phyloP scores from a whole-genome alignment of 1,140 invertebrate species.

The Pemphigus obesinymphae region DNA sequence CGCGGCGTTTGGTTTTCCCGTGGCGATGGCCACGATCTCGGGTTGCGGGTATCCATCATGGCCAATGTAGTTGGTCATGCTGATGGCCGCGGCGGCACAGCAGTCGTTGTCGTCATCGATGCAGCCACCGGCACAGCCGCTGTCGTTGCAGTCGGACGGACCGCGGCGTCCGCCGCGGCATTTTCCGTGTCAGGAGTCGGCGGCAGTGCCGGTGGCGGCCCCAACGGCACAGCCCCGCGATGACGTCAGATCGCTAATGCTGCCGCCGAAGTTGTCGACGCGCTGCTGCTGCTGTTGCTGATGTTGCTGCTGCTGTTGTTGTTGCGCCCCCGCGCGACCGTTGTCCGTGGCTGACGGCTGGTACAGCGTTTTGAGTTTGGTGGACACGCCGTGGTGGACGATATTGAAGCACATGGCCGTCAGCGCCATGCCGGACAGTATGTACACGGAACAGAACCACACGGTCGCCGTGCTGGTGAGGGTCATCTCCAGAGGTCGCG shows the following conservation, averaged over 20 bases:
- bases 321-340: not conserved
- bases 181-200: slow-evolving; percentile 9
- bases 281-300: not conserved
- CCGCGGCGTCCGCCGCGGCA: not conserved
- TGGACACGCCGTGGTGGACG: slow-evolving; percentile 63
- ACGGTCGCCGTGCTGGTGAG: slow-evolving; percentile 50
- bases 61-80: slow-evolving; percentile 30
- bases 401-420: slow-evolving; percentile 99
- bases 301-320: not conserved
- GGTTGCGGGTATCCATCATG: slow-evolving; percentile 41
- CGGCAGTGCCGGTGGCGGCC: too few species aligned
- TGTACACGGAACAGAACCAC: slow-evolving; percentile 91
- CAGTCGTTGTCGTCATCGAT: slow-evolving; percentile 13
- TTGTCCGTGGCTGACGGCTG: not conserved
- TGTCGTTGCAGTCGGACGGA: not conserved
- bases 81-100: not conserved
- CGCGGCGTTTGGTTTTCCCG: not conserved
- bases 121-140: not conserved
- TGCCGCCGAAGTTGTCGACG: not conserved
- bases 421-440: slow-evolving; percentile 89
- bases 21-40: slow-evolving; percentile 43
- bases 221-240: not conserved
- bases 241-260: not conserved
- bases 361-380: slow-evolving; percentile 48
- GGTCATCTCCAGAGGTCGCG: slow-evolving; percentile 52